Evolutionary conservation across 2,113 vertebrate genomes (phyloP).

Genomic region (Orthonyx spaldingii): DNA sequence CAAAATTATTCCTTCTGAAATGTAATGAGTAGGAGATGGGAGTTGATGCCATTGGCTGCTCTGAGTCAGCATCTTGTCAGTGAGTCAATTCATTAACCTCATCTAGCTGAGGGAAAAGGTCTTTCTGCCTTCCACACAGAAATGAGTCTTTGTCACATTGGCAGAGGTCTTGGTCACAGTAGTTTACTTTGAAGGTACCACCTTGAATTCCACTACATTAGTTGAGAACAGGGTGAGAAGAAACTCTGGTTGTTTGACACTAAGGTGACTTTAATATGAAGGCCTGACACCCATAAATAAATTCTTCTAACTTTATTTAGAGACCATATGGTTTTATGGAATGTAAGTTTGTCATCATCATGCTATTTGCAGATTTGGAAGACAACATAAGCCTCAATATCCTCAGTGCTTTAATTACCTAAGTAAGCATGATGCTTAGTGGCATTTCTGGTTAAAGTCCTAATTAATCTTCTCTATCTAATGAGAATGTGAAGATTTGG

Average conservation of each 20-base stretch:
- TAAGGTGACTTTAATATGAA: background rate
- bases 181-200: background rate
- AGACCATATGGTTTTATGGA: background rate
- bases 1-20: background rate
- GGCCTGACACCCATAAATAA: background rate
- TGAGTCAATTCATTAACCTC: background rate
- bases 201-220: background rate
- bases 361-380: background rate
- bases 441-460: conserved; percentile 62
- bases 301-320: background rate
- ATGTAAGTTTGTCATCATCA: background rate
- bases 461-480: conserved; percentile 67
- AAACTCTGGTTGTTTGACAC: background rate
- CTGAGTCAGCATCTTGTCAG: background rate
- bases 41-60: background rate
- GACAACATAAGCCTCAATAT: background rate
- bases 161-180: background rate
- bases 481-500: conserved; percentile 53
- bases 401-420: conserved; percentile 11
- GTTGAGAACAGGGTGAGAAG: background rate
- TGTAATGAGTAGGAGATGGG: background rate
- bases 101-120: background rate
- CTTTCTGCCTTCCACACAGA: background rate
- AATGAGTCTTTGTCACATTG: background rate
- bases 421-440: conserved; percentile 34